Percentiles rank a stretch among this genome's conserved stretches.
phyloP scores from a whole-genome alignment of 1,140 invertebrate species.

The Aricia agestis region DNA sequence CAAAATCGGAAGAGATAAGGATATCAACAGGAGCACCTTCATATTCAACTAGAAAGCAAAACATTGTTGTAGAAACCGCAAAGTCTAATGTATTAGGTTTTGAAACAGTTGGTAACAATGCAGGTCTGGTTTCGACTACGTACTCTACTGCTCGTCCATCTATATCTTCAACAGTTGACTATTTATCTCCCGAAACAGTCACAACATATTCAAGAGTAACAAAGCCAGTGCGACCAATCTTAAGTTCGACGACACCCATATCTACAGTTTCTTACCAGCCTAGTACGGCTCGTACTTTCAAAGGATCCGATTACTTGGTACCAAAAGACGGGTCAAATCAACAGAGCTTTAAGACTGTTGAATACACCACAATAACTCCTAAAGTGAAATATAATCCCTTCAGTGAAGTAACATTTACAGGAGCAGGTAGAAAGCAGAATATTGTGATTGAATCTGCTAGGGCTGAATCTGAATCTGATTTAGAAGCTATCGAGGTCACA shows the following conservation, averaged over 20 bases:
- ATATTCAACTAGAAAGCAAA: conserved; percentile 54
- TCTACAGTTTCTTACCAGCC: conserved; percentile 31
- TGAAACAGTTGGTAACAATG: conserved; percentile 68
- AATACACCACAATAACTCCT: conserved; percentile 28
- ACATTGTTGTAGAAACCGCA: conserved; percentile 60
- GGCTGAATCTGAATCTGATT: conserved; percentile 60
- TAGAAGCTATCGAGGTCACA: conserved; percentile 57
- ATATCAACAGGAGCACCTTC: conserved; percentile 28
- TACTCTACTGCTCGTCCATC: conserved; percentile 48
- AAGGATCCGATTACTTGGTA: conserved; percentile 62
- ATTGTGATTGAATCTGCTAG: conserved; percentile 65
- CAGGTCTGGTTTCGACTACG: conserved; percentile 57
- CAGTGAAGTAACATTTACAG: conserved; percentile 34
- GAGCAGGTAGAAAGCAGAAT: conserved; percentile 55
- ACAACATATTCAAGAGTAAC: conserved; percentile 35
- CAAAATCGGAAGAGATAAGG: conserved; percentile 28
- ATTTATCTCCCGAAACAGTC: conserved; percentile 34
- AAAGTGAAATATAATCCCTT: conserved; percentile 42
- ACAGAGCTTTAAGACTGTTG: conserved; percentile 38
- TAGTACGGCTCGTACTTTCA: conserved; percentile 40
- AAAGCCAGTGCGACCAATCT: conserved; percentile 39
- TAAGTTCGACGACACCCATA: conserved; percentile 40
- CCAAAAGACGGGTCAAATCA: conserved; percentile 39
- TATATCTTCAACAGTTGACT: conserved; percentile 38
- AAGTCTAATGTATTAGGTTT: conserved; percentile 69